Evolutionary conservation across 2,888 invertebrate species (phyloP).

Genomic region (Artemia sinica): DNA sequence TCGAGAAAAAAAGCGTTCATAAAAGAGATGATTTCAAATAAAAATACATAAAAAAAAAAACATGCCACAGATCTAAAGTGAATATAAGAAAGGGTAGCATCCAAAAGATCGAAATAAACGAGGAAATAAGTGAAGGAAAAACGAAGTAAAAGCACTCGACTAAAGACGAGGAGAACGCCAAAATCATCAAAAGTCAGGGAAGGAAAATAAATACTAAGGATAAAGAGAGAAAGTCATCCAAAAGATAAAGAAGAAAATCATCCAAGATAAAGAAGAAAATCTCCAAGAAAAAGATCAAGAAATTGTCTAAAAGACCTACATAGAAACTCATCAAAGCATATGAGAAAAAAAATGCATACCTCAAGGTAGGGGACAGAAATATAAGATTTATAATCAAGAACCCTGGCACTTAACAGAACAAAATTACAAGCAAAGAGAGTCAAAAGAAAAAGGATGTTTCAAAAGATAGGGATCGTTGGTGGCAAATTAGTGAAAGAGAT

Average conservation of each 20-base stretch:
- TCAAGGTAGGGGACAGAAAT: conserved; percentile 8
- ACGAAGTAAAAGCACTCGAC: conserved; percentile 5
- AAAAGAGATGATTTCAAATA: not conserved
- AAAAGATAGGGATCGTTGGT: not conserved
- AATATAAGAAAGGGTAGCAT: conserved; percentile 13
- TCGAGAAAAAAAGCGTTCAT: not conserved
- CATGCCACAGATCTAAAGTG: conserved; percentile 19
- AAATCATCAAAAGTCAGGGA: conserved; percentile 13
- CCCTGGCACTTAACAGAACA: not conserved
- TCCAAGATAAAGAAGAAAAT: conserved; percentile 16
- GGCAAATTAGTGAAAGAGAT: conserved; percentile 5
- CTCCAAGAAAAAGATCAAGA: conserved; percentile 17
- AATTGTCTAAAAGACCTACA: conserved; percentile 12
- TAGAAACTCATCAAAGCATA: conserved; percentile 12
- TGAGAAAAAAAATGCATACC: not conserved
- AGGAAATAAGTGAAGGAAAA: too few species aligned
- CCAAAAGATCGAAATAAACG: conserved; percentile 6
- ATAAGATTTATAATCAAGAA: conserved; percentile 20
- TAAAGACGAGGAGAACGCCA: conserved; percentile 12
- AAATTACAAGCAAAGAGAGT: too few species aligned
- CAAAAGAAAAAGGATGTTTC: too few species aligned
- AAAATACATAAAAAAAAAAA: conserved; percentile 16
- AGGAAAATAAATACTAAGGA: conserved; percentile 5
- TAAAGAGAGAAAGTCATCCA: conserved; percentile 8
- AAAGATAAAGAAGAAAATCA: conserved; percentile 19